These are phyloP conservation scores for Conus betulinus DNA, from an alignment of 1,140 invertebrate species.

Conservation along the genomic window DNA sequence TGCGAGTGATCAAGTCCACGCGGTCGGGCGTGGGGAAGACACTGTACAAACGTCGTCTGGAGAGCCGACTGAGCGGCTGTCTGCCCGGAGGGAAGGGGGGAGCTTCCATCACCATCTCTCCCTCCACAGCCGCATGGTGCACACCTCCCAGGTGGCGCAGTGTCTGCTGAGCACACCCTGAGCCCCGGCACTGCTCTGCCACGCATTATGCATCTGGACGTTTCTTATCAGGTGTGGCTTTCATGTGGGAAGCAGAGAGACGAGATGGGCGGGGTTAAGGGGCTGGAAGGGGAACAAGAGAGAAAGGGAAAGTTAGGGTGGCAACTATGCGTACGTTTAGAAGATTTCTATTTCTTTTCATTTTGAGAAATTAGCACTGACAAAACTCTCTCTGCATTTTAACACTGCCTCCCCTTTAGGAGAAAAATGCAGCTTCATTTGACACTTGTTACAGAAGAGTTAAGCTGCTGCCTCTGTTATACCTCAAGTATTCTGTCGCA, in stretches of 20 bases:
- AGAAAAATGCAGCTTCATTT: too few relatives aligned
- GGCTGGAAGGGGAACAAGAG: too few relatives aligned
- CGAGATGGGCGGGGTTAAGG: too few relatives aligned
- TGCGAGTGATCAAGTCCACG: conserved; percentile 64
- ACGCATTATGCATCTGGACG: conserved; percentile 66
- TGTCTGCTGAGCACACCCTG: conserved; percentile 50
- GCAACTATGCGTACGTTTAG: neutral
- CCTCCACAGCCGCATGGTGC: conserved; percentile 56
- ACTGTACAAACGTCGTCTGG: conserved; percentile 57
- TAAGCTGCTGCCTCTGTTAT: too few relatives aligned
- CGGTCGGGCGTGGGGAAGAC: conserved; percentile 69
- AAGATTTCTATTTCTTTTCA: neutral
- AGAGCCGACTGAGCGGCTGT: conserved; percentile 38
- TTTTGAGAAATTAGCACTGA: too few relatives aligned
- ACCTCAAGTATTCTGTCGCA: too few relatives aligned
- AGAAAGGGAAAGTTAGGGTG: neutral
- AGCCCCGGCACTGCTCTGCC: conserved; percentile 42
- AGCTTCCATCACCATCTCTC: conserved; percentile 49
- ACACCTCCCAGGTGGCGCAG: conserved; percentile 43
- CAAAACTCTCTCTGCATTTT: neutral
- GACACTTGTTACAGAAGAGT: too few relatives aligned
- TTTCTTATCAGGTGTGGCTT: conserved; percentile 62
- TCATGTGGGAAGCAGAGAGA: too few relatives aligned
- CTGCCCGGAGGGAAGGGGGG: neutral
- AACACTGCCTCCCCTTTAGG: too few relatives aligned